Percentiles rank a stretch among this genome's conserved stretches.
Evolutionary conservation across 2,888 invertebrate species (phyloP).

Genomic region (Seira ritae): DNA sequence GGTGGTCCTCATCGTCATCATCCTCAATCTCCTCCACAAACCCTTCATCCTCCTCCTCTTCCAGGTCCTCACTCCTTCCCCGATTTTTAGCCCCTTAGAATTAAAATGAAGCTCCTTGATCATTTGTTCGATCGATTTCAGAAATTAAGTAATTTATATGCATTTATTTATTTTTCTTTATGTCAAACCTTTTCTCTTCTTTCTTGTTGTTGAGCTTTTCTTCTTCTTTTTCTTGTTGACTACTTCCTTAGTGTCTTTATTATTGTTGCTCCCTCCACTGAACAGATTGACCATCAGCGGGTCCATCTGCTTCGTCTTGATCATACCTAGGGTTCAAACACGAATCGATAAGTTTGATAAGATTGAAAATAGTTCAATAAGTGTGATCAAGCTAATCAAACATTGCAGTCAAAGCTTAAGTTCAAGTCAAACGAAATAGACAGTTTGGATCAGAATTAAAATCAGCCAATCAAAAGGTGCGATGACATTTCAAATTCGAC

Average conservation of each 20-base stretch:
- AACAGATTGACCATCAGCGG: slow-evolving; percentile 71
- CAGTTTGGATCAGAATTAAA: too few species aligned
- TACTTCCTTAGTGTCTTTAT: background rate
- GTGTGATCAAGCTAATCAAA: too few species aligned
- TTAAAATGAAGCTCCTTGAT: slow-evolving; percentile 2
- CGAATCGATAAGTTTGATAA: too few species aligned
- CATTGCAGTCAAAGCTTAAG: too few species aligned
- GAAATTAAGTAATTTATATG: too few species aligned
- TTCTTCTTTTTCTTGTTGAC: slow-evolving; percentile 49
- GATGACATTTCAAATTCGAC: too few species aligned
- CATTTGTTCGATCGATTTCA: slow-evolving; percentile 36
- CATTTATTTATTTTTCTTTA: slow-evolving; percentile 43
- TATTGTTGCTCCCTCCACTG: slow-evolving; percentile 54
- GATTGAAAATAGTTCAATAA: too few species aligned
- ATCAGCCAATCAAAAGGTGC: too few species aligned
- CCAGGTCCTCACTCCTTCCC: slow-evolving; percentile 29
- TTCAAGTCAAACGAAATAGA: too few species aligned
- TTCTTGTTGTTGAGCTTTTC: slow-evolving; percentile 27
- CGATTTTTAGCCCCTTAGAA: slow-evolving; percentile 29
- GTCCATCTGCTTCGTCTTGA: slow-evolving; percentile 71
- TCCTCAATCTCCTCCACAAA: slow-evolving; percentile 25
- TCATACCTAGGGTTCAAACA: too few species aligned
- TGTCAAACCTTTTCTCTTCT: slow-evolving; percentile 23
- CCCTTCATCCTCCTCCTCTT: slow-evolving; percentile 15
- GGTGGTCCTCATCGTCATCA: background rate